These are phyloP conservation scores for Ammodytes dubius DNA, from an alignment of 2,113 vertebrate genomes.

Conservation along the genomic window DNA sequence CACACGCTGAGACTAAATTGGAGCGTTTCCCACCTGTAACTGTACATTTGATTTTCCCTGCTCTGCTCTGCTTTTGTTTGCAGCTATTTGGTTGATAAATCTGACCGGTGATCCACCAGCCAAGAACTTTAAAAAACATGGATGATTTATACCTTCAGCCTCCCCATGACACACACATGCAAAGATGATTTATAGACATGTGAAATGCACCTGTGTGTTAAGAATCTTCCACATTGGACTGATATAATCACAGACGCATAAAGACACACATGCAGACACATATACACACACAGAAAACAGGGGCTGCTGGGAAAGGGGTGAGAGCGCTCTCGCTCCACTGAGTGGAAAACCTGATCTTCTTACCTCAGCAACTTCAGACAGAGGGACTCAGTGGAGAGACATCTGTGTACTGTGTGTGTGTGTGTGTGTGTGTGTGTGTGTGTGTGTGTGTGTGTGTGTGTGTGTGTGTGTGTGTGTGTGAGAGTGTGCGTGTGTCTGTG, in stretches of 20 bases:
- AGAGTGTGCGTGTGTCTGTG: conserved; percentile 41
- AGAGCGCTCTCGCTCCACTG: conserved; percentile 80
- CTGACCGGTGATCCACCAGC: not conserved
- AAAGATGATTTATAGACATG: conserved; percentile 50
- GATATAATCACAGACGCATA: conserved; percentile 66
- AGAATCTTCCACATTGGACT: conserved; percentile 59
- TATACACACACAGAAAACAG: conserved; percentile 66
- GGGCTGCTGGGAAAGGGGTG: conserved; percentile 80
- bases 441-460: not conserved
- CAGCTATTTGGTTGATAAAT: conserved; percentile 22
- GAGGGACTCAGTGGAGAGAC: conserved; percentile 74
- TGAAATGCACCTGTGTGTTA: conserved; percentile 63
- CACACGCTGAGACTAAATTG: conserved; percentile 43
- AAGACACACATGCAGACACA: conserved; percentile 56
- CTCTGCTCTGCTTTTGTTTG: conserved; percentile 33
- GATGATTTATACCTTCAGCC: conserved; percentile 52
- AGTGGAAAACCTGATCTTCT: conserved; percentile 88
- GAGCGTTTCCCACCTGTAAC: conserved; percentile 29
- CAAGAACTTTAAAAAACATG: conserved; percentile 33
- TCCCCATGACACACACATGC: conserved; percentile 20
- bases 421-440: conserved; percentile 11
- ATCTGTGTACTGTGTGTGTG: conserved; percentile 67
- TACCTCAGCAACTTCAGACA: conserved; percentile 86
- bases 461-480: conserved; percentile 49
- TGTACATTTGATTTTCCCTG: conserved; percentile 47